Evolutionary conservation across 2,888 invertebrate species (phyloP).

Genomic region (Ormyrus rosae): DNA sequence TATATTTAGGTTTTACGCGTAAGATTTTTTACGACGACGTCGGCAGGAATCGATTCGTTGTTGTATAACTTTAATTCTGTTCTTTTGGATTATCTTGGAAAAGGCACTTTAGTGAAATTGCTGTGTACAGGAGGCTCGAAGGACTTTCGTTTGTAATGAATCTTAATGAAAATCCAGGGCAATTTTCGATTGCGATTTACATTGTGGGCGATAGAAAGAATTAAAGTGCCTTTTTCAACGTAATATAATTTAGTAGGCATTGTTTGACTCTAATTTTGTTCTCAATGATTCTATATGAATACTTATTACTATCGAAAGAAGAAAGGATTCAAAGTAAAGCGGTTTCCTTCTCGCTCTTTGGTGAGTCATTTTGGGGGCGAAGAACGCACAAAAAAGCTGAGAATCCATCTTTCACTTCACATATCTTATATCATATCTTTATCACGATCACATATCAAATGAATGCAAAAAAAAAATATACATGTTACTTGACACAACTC

Average conservation of each 20-base stretch:
- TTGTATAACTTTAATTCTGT: background rate
- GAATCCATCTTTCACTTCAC: slow-evolving; percentile 35
- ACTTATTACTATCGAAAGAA: background rate
- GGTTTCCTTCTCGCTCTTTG: slow-evolving; percentile 17
- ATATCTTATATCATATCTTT: slow-evolving; percentile 52
- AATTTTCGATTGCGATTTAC: background rate
- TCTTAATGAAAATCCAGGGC: slow-evolving; percentile 6
- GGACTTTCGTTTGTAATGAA: background rate
- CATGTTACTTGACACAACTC: background rate
- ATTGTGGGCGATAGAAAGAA: background rate
- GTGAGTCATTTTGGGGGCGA: background rate
- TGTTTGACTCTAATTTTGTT: background rate
- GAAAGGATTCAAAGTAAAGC: slow-evolving; percentile 4
- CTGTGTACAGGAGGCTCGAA: background rate
- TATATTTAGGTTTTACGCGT: background rate
- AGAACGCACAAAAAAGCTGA: slow-evolving; percentile 48
- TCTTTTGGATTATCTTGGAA: slow-evolving; percentile 10
- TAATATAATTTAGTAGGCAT: background rate
- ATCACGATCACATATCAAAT: slow-evolving; percentile 47
- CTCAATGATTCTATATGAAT: background rate
- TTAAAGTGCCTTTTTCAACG: slow-evolving; percentile 36
- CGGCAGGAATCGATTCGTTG: background rate
- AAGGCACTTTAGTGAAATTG: slow-evolving; percentile 1
- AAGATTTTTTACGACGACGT: background rate
- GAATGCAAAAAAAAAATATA: slow-evolving; percentile 2